Conservation (phyloP, 2,113 vertebrate species). For the Eonycteris spelaea region DNA sequence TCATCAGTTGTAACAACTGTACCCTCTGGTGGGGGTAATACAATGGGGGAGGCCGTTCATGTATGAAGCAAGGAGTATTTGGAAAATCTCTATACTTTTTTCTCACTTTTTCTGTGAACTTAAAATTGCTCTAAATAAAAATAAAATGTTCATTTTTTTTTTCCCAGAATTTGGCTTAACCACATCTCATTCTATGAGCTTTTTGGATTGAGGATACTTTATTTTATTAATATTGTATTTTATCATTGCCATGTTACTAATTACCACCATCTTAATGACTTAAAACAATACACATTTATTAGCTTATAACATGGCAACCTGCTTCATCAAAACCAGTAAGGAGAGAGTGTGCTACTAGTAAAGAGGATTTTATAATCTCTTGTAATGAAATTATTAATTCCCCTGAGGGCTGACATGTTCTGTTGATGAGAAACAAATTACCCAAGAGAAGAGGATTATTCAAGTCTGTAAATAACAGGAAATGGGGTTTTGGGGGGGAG, state of each 20-base stretch:
- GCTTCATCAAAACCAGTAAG: background rate
- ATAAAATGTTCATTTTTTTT: background rate
- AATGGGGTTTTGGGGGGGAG: too few relatives aligned
- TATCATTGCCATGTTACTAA: background rate
- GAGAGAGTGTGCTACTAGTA: background rate
- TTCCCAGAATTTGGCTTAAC: background rate
- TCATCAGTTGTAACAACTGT: background rate
- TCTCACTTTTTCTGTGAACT: background rate
- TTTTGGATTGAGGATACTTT: background rate
- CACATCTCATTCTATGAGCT: background rate
- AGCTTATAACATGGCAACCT: background rate
- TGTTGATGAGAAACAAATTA: slow-evolving; percentile 4
- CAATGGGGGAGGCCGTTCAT: background rate
- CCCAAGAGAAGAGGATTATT: background rate
- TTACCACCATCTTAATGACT: background rate
- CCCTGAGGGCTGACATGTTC: background rate
- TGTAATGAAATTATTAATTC: background rate
- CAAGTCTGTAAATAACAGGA: background rate
- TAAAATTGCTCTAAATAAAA: background rate
- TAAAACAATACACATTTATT: background rate
- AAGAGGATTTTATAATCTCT: background rate
- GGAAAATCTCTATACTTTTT: background rate
- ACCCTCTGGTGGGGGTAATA: background rate
- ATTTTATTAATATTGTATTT: background rate
- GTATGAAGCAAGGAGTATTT: background rate